These are phyloP conservation scores for Pandion haliaetus DNA, from an alignment of 2,113 vertebrate genomes.

Conservation along the genomic window DNA sequence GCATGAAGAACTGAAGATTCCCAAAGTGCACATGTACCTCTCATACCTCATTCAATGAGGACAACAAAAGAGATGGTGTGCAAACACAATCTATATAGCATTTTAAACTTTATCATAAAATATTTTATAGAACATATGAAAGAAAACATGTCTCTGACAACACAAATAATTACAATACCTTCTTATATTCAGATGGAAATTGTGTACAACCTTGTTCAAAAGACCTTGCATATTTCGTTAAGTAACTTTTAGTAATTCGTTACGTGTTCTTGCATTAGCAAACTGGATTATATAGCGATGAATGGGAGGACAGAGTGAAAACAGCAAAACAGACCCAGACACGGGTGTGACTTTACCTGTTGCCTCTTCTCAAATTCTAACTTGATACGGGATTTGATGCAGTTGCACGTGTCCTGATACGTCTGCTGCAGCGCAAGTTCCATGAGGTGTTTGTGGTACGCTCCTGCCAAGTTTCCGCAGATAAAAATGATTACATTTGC, in stretches of 20 bases:
- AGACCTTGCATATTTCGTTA: background rate
- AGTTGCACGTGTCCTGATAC: constrained; percentile 96
- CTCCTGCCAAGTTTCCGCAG: constrained; percentile 95
- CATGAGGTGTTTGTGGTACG: constrained; percentile 97
- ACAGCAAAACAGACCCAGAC: background rate
- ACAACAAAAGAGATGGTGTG: background rate
- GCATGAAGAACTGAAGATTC: background rate
- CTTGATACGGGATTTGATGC: constrained; percentile 97
- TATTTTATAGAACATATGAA: background rate
- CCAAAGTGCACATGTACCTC: background rate
- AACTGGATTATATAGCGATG: background rate
- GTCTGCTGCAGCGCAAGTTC: constrained; percentile 93
- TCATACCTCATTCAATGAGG: background rate
- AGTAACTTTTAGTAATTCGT: background rate
- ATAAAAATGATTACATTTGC: constrained; percentile 96
- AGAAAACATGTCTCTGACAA: background rate
- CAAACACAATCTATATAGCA: background rate
- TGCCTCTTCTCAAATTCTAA: constrained; percentile 96
- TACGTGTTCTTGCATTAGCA: background rate
- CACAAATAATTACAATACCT: background rate
- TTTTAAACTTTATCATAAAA: background rate
- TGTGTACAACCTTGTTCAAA: background rate
- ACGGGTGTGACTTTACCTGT: constrained; percentile 79
- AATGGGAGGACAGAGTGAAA: background rate
- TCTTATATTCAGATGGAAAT: background rate